These are phyloP conservation scores for Littorina saxatilis DNA, from an alignment of 1,140 invertebrate species.

Conservation along the genomic window DNA sequence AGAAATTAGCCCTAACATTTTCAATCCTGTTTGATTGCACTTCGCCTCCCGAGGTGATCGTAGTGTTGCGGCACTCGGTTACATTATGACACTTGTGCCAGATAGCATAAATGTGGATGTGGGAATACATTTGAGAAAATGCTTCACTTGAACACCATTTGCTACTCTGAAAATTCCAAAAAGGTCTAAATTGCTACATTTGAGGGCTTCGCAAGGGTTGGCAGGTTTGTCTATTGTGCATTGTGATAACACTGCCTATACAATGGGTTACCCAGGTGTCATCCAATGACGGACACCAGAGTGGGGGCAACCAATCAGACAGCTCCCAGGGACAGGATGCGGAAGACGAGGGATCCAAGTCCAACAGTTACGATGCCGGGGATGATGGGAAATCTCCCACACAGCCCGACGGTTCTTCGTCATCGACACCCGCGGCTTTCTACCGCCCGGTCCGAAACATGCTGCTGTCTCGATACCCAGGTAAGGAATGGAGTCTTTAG, in stretches of 20 bases:
- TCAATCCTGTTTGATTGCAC: too few relatives aligned
- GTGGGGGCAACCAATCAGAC: constrained; percentile 46
- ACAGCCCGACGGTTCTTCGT: neutral
- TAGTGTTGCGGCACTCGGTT: too few relatives aligned
- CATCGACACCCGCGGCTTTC: neutral
- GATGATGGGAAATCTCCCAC: neutral
- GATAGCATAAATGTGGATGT: too few relatives aligned
- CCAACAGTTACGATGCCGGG: constrained; percentile 61
- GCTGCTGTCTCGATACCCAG: constrained; percentile 31
- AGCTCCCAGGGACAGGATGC: constrained; percentile 55
- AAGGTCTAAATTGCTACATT: too few relatives aligned
- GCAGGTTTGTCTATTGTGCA: too few relatives aligned
- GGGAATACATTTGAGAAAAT: too few relatives aligned
- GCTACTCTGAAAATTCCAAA: too few relatives aligned
- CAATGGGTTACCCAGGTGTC: constrained; percentile 39
- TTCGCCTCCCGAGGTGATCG: too few relatives aligned
- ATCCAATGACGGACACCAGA: constrained; percentile 46
- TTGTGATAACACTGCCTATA: neutral
- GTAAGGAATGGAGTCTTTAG: neutral
- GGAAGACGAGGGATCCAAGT: constrained; percentile 64
- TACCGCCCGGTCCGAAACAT: constrained; percentile 23
- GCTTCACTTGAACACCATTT: too few relatives aligned
- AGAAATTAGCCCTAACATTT: too few relatives aligned
- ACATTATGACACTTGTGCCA: too few relatives aligned
- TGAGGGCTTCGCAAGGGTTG: too few relatives aligned